Evolutionary conservation across 1,140 invertebrate species (phyloP).

Genomic region (Rhyacophila brunnea): DNA sequence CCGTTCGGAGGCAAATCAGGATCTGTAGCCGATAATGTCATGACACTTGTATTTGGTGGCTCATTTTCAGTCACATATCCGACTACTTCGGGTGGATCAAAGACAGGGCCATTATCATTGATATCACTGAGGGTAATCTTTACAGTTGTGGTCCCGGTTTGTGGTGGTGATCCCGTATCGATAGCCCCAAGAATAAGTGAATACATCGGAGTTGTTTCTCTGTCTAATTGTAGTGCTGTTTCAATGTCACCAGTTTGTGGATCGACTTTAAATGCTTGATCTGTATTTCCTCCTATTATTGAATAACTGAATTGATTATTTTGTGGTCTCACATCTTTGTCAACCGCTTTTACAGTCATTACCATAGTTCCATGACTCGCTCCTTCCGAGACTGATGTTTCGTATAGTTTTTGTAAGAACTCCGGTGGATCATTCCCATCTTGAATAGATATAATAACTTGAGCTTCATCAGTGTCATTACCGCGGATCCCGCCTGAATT

Average conservation of each 20-base stretch:
- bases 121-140: conserved; percentile 78
- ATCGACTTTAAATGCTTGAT: conserved; percentile 87
- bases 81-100: conserved; percentile 67
- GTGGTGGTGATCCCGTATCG: conserved; percentile 82
- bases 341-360: conserved; percentile 78
- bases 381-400: conserved; percentile 76
- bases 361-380: conserved; percentile 70
- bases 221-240: conserved; percentile 73
- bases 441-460: conserved; percentile 89
- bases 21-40: conserved; percentile 82
- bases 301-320: conserved; percentile 93
- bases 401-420: conserved; percentile 76
- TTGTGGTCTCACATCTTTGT: conserved; percentile 87
- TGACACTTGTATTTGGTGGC: conserved; percentile 78
- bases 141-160: conserved; percentile 83
- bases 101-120: conserved; percentile 91
- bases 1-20: conserved; percentile 89
- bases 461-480: conserved; percentile 93
- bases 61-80: conserved; percentile 88
- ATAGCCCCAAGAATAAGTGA: conserved; percentile 85
- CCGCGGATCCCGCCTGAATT: conserved; percentile 89
- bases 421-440: conserved; percentile 95
- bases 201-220: conserved; percentile 76
- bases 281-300: conserved; percentile 80
- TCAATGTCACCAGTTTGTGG: conserved; percentile 79